Evolutionary conservation across 2,797 vertebrate species (phyloP).

Genomic region (Salarias fasciatus): DNA sequence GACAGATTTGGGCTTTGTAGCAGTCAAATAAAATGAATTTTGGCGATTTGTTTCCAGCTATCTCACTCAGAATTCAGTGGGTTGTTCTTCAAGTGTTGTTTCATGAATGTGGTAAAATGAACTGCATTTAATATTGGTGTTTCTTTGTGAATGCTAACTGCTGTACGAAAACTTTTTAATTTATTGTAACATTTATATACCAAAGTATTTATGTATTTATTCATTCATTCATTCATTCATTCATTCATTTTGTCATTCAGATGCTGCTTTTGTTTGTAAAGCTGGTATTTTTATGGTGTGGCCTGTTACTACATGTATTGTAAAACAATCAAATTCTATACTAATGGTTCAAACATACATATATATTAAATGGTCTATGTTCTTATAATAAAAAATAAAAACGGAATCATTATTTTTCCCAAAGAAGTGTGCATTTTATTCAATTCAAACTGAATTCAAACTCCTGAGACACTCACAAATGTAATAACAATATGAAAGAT

Average conservation of each 20-base stretch:
- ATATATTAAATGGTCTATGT: slow-evolving; percentile 82
- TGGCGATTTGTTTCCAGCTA: slow-evolving; percentile 12
- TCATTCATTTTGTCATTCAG: slow-evolving; percentile 57
- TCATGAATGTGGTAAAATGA: slow-evolving; percentile 62
- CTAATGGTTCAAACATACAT: slow-evolving; percentile 51
- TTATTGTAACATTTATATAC: slow-evolving; percentile 63
- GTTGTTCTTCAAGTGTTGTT: slow-evolving; percentile 59
- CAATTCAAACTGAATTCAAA: no score
- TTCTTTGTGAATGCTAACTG: slow-evolving; percentile 66
- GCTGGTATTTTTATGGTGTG: slow-evolving; percentile 75
- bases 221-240: slow-evolving; percentile 56
- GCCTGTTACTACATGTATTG: slow-evolving; percentile 69
- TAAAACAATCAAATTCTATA: slow-evolving; percentile 76
- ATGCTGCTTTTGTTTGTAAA: slow-evolving; percentile 80
- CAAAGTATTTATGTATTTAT: slow-evolving; percentile 65
- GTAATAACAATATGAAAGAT: no score
- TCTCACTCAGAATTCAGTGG: slow-evolving; percentile 22
- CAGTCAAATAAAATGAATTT: slow-evolving; percentile 14
- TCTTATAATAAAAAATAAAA: slow-evolving; percentile 77
- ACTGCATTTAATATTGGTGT: slow-evolving; percentile 63
- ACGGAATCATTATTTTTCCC: slow-evolving; percentile 78
- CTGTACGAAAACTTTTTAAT: slow-evolving; percentile 58
- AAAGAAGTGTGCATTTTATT: no score
- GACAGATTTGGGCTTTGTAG: slow-evolving; percentile 24
- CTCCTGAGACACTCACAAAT: no score